Evolutionary conservation across 1,140 invertebrate genomes (phyloP).

Genomic region (Drosophila mojavensis): DNA sequence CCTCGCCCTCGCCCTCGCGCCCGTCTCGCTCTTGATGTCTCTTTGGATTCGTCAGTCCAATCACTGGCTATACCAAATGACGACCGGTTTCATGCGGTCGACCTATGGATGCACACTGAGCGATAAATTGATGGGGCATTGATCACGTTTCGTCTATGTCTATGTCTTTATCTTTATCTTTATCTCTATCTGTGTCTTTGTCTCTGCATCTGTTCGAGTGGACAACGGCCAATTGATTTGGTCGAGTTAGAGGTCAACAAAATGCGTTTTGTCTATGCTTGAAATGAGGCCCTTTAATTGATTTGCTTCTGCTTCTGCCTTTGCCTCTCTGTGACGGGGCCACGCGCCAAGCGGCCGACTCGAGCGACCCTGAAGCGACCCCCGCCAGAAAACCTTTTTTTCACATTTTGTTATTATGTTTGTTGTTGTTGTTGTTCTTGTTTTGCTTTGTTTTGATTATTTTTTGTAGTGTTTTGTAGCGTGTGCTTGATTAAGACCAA

Average conservation of each 20-base stretch:
- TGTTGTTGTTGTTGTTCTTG: slow-evolving; percentile 13
- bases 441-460: slow-evolving; percentile 1
- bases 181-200: too few species aligned
- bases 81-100: slow-evolving; percentile 51
- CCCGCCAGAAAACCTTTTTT: slow-evolving; percentile 38
- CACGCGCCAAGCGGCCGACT: slow-evolving; percentile 8
- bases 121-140: slow-evolving; percentile 52
- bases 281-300: slow-evolving; percentile 73
- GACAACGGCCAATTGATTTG: slow-evolving; percentile 41
- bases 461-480: not conserved
- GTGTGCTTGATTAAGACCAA: slow-evolving; percentile 74
- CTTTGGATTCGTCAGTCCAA: slow-evolving; percentile 1
- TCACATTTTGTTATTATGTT: slow-evolving; percentile 4
- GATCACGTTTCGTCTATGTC: slow-evolving; percentile 62
- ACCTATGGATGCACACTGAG: slow-evolving; percentile 43
- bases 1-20: not conserved
- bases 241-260: slow-evolving; percentile 58
- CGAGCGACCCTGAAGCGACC: slow-evolving; percentile 39
- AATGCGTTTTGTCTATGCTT: slow-evolving; percentile 24
- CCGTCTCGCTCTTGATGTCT: slow-evolving; percentile 17
- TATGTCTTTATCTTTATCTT: slow-evolving; percentile 20
- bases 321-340: slow-evolving; percentile 40
- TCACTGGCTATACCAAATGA: not conserved
- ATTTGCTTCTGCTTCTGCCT: slow-evolving; percentile 63
- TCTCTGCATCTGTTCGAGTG: slow-evolving; percentile 38